Percentiles rank a stretch among this genome's conserved stretches.
Evolutionary conservation across 2,888 invertebrate species (phyloP).

Genomic region (Deilephila porcellus): DNA sequence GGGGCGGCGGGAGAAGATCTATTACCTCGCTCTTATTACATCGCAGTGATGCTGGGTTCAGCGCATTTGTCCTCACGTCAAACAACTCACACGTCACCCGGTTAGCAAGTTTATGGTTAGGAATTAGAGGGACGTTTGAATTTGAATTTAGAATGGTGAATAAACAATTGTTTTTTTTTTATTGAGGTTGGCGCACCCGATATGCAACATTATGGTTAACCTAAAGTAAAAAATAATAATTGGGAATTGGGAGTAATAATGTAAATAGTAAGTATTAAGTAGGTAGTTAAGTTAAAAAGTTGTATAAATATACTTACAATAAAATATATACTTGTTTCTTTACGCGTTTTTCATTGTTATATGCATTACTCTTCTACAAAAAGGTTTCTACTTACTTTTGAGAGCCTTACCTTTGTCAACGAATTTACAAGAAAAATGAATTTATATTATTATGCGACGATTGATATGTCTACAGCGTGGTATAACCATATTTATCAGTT

Average conservation of each 20-base stretch:
- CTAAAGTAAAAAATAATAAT: too few species aligned
- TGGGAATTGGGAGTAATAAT: too few species aligned
- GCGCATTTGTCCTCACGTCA: slow-evolving; percentile 22
- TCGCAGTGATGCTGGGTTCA: slow-evolving; percentile 1
- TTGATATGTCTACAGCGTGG: too few species aligned
- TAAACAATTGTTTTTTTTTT: background rate
- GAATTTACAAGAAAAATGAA: too few species aligned
- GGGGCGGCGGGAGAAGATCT: slow-evolving; percentile 7
- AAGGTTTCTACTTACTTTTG: too few species aligned
- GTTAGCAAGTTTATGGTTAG: slow-evolving; percentile 17
- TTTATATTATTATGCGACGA: too few species aligned
- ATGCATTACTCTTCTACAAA: too few species aligned
- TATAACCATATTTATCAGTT: too few species aligned
- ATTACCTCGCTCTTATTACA: slow-evolving; percentile 23
- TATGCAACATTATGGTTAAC: too few species aligned
- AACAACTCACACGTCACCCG: background rate
- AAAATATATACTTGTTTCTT: background rate
- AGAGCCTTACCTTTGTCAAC: too few species aligned
- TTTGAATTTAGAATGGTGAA: slow-evolving; percentile 3
- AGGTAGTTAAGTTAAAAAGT: background rate
- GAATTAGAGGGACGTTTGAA: slow-evolving; percentile 5
- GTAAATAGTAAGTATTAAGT: too few species aligned
- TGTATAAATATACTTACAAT: too few species aligned
- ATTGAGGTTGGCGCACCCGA: background rate
- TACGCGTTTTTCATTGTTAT: background rate